phyloP scores from a whole-genome alignment of 1,140 invertebrate genomes.

The Magallana angulata region DNA sequence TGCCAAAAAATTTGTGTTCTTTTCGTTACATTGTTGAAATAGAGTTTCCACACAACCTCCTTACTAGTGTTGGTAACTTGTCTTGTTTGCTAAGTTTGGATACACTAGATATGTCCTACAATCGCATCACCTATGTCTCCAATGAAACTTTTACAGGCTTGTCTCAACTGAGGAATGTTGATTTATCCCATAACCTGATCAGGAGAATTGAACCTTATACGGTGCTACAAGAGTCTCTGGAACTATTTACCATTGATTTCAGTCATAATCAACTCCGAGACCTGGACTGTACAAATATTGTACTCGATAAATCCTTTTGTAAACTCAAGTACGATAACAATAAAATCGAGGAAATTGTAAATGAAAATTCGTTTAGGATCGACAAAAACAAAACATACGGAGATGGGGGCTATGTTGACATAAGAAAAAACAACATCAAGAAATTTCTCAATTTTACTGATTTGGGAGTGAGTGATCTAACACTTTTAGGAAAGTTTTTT shows the following conservation, averaged over 20 bases:
- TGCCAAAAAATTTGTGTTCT: slow-evolving; percentile 10
- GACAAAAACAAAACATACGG: slow-evolving; percentile 33
- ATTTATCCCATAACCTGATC: slow-evolving; percentile 29
- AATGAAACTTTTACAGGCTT: background rate
- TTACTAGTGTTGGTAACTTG: background rate
- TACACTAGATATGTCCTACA: background rate
- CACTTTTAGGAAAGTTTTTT: slow-evolving; percentile 21
- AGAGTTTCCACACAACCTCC: background rate
- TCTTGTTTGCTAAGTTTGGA: background rate
- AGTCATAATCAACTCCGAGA: background rate
- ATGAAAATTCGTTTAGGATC: slow-evolving; percentile 1
- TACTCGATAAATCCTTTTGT: slow-evolving; percentile 28
- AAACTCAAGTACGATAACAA: slow-evolving; percentile 5
- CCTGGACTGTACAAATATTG: slow-evolving; percentile 13
- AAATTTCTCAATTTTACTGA: slow-evolving; percentile 13
- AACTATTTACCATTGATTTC: background rate
- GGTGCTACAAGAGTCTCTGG: background rate
- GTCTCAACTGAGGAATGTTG: background rate
- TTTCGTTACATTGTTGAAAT: slow-evolving; percentile 10
- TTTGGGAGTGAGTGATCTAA: slow-evolving; percentile 19
- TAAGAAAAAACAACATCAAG: background rate
- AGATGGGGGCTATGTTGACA: slow-evolving; percentile 14
- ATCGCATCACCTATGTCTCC: background rate
- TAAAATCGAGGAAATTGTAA: background rate
- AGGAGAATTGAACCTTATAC: background rate